Percentiles rank a stretch among this genome's conserved stretches.
Evolutionary conservation across 92 coral and sea anemone genomes (phyloP).

Genomic region (Epizoanthus rinbou): DNA sequence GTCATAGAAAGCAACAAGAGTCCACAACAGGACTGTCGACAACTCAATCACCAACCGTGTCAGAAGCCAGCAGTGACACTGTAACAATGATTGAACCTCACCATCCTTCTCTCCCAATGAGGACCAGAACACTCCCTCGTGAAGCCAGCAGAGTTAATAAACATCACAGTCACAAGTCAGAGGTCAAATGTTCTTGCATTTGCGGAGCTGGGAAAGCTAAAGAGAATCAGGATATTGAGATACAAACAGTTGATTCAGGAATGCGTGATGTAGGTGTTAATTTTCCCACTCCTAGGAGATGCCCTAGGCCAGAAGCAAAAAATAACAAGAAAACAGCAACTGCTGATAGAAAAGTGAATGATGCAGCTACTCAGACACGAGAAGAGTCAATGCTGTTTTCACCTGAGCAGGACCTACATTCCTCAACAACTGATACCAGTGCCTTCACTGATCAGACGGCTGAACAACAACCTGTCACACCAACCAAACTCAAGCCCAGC

Average conservation of each 20-base stretch:
- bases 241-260: constrained; percentile 32
- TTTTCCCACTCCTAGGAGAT: constrained; percentile 72
- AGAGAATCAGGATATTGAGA: constrained; percentile 34
- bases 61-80: constrained; percentile 40
- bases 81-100: constrained; percentile 3
- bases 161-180: not conserved
- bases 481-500: not conserved
- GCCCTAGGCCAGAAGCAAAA: constrained; percentile 25
- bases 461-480: not conserved
- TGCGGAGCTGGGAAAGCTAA: constrained; percentile 56
- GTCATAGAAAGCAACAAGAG: constrained; percentile 23
- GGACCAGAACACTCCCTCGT: constrained; percentile 9
- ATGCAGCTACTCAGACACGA: constrained; percentile 57
- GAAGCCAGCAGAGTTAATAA: constrained; percentile 1
- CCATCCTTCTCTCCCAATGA: not conserved
- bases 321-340: constrained; percentile 24
- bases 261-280: constrained; percentile 86
- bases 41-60: constrained; percentile 21
- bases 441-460: not conserved
- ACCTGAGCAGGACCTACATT: not conserved
- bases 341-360: constrained; percentile 34
- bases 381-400: constrained; percentile 16
- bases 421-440: not conserved
- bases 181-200: constrained; percentile 40
- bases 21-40: constrained; percentile 48